Evolutionary conservation across 2,888 invertebrate genomes (phyloP).

Genomic region (Mongoloraphidia duomilia): DNA sequence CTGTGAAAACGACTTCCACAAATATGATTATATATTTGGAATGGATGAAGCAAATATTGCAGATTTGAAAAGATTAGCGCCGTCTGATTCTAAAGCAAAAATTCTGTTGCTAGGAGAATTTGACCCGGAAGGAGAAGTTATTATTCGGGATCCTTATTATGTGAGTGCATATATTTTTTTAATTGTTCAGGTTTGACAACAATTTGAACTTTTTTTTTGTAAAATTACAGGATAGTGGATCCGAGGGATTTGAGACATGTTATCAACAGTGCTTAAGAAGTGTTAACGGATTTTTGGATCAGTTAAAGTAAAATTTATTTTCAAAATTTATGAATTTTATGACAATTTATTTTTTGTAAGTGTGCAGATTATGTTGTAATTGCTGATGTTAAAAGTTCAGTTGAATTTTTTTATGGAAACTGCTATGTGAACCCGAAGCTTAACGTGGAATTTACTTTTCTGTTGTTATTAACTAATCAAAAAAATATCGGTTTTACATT

Average conservation of each 20-base stretch:
- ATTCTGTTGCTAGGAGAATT: constrained; percentile 73
- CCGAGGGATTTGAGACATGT: constrained; percentile 59
- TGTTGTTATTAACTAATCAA: too few species aligned
- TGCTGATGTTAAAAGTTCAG: too few species aligned
- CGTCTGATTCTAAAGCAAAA: constrained; percentile 49
- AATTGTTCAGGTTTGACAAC: background rate
- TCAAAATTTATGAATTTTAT: too few species aligned
- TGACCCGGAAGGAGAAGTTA: constrained; percentile 63
- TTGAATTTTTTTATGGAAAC: too few species aligned
- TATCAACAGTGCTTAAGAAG: constrained; percentile 58
- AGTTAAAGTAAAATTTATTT: background rate
- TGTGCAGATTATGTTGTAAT: too few species aligned
- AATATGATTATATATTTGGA: constrained; percentile 84
- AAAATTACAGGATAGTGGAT: constrained; percentile 42
- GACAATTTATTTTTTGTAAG: too few species aligned
- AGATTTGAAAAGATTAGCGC: constrained; percentile 47
- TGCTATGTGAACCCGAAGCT: too few species aligned
- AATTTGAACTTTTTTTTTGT: constrained; percentile 1
- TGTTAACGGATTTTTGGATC: constrained; percentile 46
- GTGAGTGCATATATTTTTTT: constrained; percentile 42
- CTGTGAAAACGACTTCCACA: constrained; percentile 52
- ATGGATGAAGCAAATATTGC: constrained; percentile 86
- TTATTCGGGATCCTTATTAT: constrained; percentile 87
- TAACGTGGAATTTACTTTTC: too few species aligned
- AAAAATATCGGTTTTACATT: too few species aligned